Base-by-base conservation (phyloP, 2,113 vertebrate genomes). In the Meles meles region DNA sequence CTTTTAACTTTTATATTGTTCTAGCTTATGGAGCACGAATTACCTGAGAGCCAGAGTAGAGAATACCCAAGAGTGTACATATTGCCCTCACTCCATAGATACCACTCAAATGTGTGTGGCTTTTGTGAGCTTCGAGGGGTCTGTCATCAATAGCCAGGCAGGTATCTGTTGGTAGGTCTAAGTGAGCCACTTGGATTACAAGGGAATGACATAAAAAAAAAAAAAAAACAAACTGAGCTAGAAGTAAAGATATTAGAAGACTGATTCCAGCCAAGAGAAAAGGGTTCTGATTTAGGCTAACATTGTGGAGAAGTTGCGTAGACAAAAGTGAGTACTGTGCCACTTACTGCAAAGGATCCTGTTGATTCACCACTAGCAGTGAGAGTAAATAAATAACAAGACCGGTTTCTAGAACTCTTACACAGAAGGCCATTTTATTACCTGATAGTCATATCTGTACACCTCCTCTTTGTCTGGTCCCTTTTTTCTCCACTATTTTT, bases 1-100 rank as follows among this genome's bases (percentile, higher is more conserved):
- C 87, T 90, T 96, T 93, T 31, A 44, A 91, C 61, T 76, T 96
- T 90, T 71, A 85, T 21, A 74, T 61, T 77, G 21, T 92, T 92
- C 49, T 87, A 52, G 69, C 57, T 80, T 90, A 80, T 82, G 49
- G 37, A 69, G 14, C 37, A n/a, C 85, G 20, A 21, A 88, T 6
- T 65, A 29, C 74, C 63, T 67, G 18, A 81, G 77, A 92, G 67
- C 27, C 72, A 94, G 31, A 71, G 42, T 65, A 42, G n/a, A 90
- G 39, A 87, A 87, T 61, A 80, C 8, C 29, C 76, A 55, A 85
- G 20, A 34, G 5, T 76, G 12, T 88, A 72, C 76, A 61, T 87
- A 87, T 23, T 76, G 52, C 27, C 69, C 13, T 83, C 18, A 72
- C 42, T 59, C 31, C 67, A 11, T 25, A 76, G n/a, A 34, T 92